These are phyloP conservation scores for Pollimyrus isidori DNA, from an alignment of 2,113 vertebrate species.

Conservation along the genomic window DNA sequence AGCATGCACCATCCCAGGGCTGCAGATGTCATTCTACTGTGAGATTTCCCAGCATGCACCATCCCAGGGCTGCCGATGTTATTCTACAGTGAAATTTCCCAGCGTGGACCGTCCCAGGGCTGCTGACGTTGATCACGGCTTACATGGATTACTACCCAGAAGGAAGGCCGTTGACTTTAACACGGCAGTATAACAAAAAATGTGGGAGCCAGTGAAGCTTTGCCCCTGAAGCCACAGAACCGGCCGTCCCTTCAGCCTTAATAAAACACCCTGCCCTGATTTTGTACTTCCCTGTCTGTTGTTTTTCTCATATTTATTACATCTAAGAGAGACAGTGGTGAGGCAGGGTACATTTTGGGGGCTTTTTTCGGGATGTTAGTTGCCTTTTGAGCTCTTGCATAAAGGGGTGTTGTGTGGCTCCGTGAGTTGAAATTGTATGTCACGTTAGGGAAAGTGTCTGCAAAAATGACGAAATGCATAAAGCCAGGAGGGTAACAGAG, in stretches of 20 bases:
- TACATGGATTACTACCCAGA: background rate
- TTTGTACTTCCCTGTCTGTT: background rate
- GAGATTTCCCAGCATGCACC: background rate
- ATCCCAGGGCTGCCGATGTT: background rate
- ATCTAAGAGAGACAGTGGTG: background rate
- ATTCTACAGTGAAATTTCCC: background rate
- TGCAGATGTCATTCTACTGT: background rate
- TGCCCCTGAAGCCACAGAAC: background rate
- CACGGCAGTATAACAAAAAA: background rate
- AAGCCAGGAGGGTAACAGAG: constrained; percentile 24
- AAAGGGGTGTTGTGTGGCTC: background rate
- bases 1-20: background rate
- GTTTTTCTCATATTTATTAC: background rate
- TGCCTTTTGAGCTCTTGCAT: background rate
- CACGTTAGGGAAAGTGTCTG: background rate
- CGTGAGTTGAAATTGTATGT: background rate
- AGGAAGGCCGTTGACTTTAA: background rate
- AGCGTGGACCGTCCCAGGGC: background rate
- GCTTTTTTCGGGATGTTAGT: background rate
- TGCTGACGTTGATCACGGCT: background rate
- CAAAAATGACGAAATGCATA: background rate
- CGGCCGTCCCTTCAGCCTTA: background rate
- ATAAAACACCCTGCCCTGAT: background rate
- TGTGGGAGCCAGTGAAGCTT: background rate
- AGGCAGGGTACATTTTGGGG: background rate